Conservation (phyloP, 2,113 vertebrate species). For the Aythya baeri region DNA sequence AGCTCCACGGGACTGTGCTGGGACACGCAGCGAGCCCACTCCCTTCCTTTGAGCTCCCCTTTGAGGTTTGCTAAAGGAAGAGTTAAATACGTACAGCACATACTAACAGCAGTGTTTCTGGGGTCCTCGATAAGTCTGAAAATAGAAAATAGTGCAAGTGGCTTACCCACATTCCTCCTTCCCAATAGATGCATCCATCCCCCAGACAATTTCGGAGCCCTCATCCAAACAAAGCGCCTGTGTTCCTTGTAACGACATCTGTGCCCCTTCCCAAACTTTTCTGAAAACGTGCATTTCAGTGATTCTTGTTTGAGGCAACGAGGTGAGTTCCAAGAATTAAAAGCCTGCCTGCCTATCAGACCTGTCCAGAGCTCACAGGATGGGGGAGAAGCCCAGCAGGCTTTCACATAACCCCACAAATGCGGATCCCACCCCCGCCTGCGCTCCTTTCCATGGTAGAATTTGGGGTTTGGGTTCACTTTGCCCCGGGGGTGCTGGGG, state of each 20-base stretch:
- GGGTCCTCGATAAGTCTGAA: slow-evolving; percentile 17
- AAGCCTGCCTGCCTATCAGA: not conserved
- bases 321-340: not conserved
- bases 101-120: slow-evolving; percentile 17
- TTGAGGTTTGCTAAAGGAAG: not conserved
- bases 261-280: not conserved
- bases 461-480: not conserved
- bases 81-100: not conserved
- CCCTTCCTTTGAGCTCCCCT: not conserved
- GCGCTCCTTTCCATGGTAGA: not conserved
- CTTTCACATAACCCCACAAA: not conserved
- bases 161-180: not conserved
- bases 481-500: accelerated
- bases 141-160: not conserved
- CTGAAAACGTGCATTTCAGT: not conserved
- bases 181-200: not conserved
- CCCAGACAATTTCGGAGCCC: not conserved
- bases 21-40: not conserved
- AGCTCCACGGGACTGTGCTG: not conserved
- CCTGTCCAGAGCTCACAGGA: not conserved
- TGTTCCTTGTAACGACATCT: not conserved
- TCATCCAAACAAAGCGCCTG: not conserved
- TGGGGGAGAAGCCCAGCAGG: not conserved
- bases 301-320: not conserved
- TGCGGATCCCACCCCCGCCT: not conserved